phyloP scores from a whole-genome alignment of 2,888 invertebrate species.

The Linyphia triangularis region DNA sequence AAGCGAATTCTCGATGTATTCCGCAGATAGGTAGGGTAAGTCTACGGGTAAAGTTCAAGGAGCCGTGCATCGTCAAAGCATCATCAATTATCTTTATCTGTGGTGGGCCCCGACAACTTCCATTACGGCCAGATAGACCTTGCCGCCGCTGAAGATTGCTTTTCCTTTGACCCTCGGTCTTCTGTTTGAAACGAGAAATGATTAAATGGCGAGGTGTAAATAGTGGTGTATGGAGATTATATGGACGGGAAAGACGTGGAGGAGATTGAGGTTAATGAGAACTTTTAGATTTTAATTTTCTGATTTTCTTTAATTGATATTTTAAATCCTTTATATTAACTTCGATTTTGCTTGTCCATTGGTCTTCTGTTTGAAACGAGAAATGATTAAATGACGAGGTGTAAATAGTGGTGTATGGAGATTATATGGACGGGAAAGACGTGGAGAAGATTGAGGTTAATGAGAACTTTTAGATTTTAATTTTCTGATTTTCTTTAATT shows the following conservation, averaged over 20 bases:
- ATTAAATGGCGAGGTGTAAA: conserved; percentile 57
- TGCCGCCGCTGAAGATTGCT: conserved; percentile 56
- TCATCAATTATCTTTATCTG: conserved; percentile 72
- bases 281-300: not conserved
- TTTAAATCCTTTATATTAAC: too few relatives aligned
- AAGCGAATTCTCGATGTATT: conserved; percentile 13
- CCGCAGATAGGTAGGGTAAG: conserved; percentile 51
- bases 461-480: not conserved
- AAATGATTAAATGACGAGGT: conserved; percentile 53
- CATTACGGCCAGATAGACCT: conserved; percentile 40
- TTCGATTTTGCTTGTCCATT: conserved; percentile 41
- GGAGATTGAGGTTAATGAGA: not conserved
- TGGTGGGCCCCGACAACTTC: conserved; percentile 64
- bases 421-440: too few relatives aligned
- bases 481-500: not conserved
- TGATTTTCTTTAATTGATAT: not conserved
- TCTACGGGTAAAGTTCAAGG: conserved; percentile 59
- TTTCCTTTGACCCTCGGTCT: conserved; percentile 42
- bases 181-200: conserved; percentile 23
- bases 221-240: not conserved
- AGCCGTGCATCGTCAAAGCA: conserved; percentile 29
- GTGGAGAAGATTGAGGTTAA: not conserved
- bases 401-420: conserved; percentile 31
- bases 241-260: too few relatives aligned
- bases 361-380: conserved; percentile 8